Evolutionary conservation across 2,797 vertebrate genomes (phyloP).

Genomic region (Artibeus jamaicensis): DNA sequence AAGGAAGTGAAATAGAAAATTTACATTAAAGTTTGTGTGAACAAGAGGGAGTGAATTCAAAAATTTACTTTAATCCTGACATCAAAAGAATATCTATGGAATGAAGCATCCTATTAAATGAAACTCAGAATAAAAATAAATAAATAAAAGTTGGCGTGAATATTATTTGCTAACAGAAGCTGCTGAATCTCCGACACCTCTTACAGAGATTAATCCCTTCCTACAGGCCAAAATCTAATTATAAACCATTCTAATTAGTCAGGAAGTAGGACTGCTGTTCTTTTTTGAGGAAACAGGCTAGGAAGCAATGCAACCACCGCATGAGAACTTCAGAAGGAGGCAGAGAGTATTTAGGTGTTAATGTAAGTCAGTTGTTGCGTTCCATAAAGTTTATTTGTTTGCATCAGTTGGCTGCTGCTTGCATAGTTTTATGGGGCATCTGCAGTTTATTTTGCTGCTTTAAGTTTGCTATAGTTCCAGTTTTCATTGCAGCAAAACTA

Average conservation of each 20-base stretch:
- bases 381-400: constrained; percentile 16
- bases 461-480: not conserved
- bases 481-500: constrained; percentile 46
- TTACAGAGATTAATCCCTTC: constrained; percentile 64
- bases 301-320: not conserved
- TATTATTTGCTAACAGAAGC: constrained; percentile 35
- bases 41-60: not conserved
- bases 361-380: not conserved
- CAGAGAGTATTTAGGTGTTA: not conserved
- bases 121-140: constrained; percentile 42
- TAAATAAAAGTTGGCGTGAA: not conserved
- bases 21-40: not conserved
- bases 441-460: constrained; percentile 50
- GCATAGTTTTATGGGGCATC: constrained; percentile 49
- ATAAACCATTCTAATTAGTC: constrained; percentile 66
- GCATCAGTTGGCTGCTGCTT: not conserved
- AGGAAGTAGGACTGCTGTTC: constrained; percentile 9
- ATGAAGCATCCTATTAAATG: not conserved
- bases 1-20: not conserved
- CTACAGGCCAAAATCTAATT: constrained; percentile 64
- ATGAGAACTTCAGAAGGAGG: not conserved
- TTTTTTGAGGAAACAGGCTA: not conserved
- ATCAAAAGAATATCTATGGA: constrained; percentile 31
- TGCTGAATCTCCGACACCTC: constrained; percentile 8
- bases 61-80: not conserved